phyloP scores from a whole-genome alignment of 2,797 vertebrate species.

The Iguana delicatissima region DNA sequence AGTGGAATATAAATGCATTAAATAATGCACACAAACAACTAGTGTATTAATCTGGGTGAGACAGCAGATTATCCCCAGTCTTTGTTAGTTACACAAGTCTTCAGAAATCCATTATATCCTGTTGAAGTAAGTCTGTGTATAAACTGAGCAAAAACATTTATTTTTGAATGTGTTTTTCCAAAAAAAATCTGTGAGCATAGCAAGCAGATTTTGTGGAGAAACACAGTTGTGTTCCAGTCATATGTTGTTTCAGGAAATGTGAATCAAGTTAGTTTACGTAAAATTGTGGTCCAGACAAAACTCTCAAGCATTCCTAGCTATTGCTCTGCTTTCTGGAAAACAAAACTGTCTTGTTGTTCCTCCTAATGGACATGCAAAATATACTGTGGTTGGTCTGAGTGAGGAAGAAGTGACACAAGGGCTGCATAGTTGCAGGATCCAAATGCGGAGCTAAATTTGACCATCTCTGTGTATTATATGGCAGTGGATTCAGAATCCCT shows the following conservation, averaged over 20 bases:
- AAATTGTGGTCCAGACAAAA: neutral
- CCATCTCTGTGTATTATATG: neutral
- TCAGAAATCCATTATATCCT: neutral
- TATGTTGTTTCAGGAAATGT: neutral
- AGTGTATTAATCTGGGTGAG: neutral
- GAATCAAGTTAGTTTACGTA: neutral
- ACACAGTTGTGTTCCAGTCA: neutral
- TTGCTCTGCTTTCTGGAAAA: neutral
- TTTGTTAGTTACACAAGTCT: neutral
- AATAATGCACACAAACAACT: neutral
- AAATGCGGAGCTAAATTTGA: neutral
- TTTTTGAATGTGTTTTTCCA: too few relatives aligned
- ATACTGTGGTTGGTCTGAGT: neutral
- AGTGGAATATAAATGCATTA: neutral
- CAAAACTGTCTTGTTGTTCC: neutral
- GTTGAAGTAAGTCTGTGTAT: neutral
- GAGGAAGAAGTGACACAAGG: neutral
- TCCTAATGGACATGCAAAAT: neutral
- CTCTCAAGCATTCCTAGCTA: neutral
- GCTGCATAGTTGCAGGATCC: neutral
- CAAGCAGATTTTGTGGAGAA: neutral
- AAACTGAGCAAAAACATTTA: too few relatives aligned
- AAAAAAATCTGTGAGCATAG: neutral
- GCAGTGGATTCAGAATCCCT: neutral
- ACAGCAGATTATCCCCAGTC: neutral